Evolutionary conservation across 2,888 invertebrate genomes (phyloP), one percentile per base, ranked within the genome.

Genomic region (Polydrusus cervinus): DNA sequence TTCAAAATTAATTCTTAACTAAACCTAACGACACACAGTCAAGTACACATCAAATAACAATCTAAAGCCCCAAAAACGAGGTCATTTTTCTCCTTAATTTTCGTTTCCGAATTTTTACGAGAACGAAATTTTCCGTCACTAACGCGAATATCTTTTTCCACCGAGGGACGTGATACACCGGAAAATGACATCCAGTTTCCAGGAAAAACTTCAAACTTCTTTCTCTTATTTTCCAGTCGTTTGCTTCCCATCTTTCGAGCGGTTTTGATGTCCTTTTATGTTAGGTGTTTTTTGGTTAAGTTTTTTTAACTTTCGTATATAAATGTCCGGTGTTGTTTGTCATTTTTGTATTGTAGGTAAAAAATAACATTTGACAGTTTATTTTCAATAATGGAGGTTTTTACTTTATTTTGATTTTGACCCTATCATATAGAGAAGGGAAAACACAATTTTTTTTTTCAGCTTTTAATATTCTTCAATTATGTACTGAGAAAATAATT

Each of bases 141-240:
- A 67, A 67, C 66, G 51, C 61, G 71, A 71, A 74, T 72, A 74
- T 74, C 57, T 64, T 67, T 60, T 45, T 67, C 51, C 65, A 66
- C 13, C 64, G 51, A 18, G 40, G 55, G 53, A 67, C 71, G 65
- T 71, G 75, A 71, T 73, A 71, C 76, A 61, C 75, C 76, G 73
- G 76, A 73, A 76, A 76, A 76, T 69, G 72, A 72, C 69, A 76
- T 67, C 72, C 72, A 67, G 71, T 75, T 75, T 65, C 64, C 69
- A 49, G 47, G 72, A 72, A 76, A 76, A 76, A 68, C 62, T 72
- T 75, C 51, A 65, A 67, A 51, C 49, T 67, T 72, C 66, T 66
- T 72, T 72, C 75, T 71, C 69, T 76, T 71, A 72, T 76, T 76
- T 76, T 76, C 75, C 72, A 69, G 75, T 68, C 71, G 75, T 67